Conservation (phyloP, 2,888 invertebrate species). For the Watsonalla binaria region DNA sequence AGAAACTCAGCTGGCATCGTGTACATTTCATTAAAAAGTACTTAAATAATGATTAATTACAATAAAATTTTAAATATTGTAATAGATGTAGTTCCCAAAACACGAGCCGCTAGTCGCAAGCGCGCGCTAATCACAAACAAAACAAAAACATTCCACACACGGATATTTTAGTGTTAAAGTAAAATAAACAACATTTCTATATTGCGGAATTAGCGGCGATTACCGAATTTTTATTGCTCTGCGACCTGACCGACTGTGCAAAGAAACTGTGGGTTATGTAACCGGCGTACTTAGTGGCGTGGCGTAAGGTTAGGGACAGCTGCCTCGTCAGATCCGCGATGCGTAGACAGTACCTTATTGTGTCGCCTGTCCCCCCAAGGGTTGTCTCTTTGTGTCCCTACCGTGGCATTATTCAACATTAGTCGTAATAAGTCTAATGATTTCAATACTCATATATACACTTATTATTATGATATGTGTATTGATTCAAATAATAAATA, state of each 20-base stretch:
- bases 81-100: no score
- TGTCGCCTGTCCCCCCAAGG: background rate
- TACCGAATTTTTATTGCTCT: background rate
- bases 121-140: background rate
- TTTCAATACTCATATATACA: no score
- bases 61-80: no score
- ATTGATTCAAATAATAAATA: no score
- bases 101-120: background rate
- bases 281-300: background rate
- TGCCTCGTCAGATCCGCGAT: background rate
- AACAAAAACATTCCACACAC: background rate
- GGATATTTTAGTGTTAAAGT: background rate
- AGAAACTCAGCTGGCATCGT: no score
- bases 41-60: no score
- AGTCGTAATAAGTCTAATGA: no score
- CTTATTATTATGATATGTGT: no score
- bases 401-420: no score
- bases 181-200: background rate
- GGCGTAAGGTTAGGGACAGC: no score
- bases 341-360: background rate
- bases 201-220: background rate
- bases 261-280: background rate
- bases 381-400: background rate
- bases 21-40: no score
- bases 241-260: background rate